These are phyloP conservation scores for Scolopax rusticola DNA, from an alignment of 2,797 vertebrate genomes.

Conservation along the genomic window DNA sequence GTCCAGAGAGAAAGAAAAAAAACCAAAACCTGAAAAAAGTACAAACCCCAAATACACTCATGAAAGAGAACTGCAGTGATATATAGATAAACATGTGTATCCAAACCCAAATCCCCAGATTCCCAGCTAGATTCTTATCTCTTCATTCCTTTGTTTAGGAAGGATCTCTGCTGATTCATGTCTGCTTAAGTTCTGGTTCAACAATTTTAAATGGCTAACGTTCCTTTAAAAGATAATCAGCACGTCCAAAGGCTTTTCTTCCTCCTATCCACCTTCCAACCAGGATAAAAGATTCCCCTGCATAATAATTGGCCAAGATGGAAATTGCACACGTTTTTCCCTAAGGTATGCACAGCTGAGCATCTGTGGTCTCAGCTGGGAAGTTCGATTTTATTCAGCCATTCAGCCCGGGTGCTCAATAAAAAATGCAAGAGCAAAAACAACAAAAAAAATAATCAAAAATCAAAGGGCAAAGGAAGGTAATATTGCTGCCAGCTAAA, in stretches of 20 bases:
- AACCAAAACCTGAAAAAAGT: not conserved
- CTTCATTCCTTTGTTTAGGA: not conserved
- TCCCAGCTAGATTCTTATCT: not conserved
- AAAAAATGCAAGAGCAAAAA: constrained; percentile 55
- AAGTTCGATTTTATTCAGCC: constrained; percentile 62
- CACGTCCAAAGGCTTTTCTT: constrained; percentile 21
- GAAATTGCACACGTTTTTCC: constrained; percentile 11
- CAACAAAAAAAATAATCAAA: not conserved
- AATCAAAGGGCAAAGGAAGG: constrained; percentile 51
- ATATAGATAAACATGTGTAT: rapidly evolving
- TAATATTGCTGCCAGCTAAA: constrained; percentile 38
- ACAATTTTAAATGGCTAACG: not conserved
- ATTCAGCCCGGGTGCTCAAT: constrained; percentile 32
- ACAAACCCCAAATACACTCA: not conserved
- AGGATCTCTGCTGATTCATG: not conserved
- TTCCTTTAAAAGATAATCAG: not conserved
- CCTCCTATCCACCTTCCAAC: not conserved
- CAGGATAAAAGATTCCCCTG: constrained; percentile 37
- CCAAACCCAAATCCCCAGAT: not conserved
- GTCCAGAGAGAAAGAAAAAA: not conserved
- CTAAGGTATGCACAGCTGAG: constrained; percentile 37
- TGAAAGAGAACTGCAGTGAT: not conserved
- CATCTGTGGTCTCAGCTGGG: constrained; percentile 63
- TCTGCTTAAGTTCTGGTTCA: not conserved
- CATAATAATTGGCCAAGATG: constrained; percentile 49